Percentiles rank a stretch among this genome's conserved stretches.
Evolutionary conservation across 2,797 vertebrate species (phyloP).

Genomic region (Nyctibius grandis): DNA sequence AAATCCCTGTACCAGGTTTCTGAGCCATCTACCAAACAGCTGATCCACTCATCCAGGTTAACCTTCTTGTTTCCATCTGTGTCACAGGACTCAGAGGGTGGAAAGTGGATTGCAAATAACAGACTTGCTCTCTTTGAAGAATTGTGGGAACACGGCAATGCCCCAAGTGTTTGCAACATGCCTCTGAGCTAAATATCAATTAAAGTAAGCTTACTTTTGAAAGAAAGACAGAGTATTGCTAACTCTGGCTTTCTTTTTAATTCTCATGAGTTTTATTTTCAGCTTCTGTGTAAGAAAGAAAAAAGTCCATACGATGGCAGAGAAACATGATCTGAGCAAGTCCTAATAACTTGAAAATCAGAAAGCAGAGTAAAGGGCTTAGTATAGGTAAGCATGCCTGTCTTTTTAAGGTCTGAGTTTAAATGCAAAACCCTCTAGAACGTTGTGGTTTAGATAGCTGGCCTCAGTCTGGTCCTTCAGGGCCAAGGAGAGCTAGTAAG

Average conservation of each 20-base stretch:
- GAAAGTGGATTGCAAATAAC: not conserved
- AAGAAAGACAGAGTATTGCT: not conserved
- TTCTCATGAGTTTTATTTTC: not conserved
- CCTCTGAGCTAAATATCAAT: not conserved
- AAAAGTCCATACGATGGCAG: not conserved
- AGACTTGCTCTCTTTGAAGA: not conserved
- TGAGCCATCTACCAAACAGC: constrained; percentile 72
- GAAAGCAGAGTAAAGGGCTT: not conserved
- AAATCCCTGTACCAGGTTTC: constrained; percentile 73
- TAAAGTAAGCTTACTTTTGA: not conserved
- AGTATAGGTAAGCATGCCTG: not conserved
- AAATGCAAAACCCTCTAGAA: not conserved
- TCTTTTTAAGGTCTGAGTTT: not conserved
- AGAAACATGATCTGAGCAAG: not conserved
- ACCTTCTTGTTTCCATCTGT: constrained; percentile 76
- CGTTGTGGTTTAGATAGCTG: not conserved
- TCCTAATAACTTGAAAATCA: not conserved
- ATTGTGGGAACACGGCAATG: not conserved
- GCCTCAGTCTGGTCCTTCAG: not conserved
- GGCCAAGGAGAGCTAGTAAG: not conserved
- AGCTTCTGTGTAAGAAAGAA: not conserved
- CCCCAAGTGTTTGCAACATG: not conserved
- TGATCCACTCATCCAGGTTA: constrained; percentile 75
- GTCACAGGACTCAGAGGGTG: constrained; percentile 72
- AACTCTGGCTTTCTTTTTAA: not conserved